These are phyloP conservation scores for Apostichopus parvimensis DNA, from an alignment of 35 echinoderm and acorn worm genomes.

Conservation along the genomic window DNA sequence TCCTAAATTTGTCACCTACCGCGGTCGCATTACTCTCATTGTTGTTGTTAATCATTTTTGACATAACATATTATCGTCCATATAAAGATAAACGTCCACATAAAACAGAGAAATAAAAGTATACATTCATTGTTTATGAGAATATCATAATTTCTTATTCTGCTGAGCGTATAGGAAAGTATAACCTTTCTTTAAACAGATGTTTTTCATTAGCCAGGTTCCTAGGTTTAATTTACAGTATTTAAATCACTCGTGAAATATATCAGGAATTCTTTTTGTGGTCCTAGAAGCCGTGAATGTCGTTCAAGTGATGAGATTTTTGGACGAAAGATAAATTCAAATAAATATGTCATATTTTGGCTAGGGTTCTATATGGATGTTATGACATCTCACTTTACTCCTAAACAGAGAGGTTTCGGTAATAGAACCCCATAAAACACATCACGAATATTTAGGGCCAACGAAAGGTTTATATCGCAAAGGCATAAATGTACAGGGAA, in stretches of 20 bases:
- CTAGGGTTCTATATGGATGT: not conserved
- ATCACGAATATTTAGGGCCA: no score
- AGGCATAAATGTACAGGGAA: no score
- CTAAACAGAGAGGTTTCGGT: not conserved
- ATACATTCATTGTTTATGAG: not conserved
- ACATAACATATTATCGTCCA: not conserved
- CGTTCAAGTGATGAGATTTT: not conserved
- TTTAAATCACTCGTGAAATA: not conserved
- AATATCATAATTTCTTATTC: constrained; percentile 1
- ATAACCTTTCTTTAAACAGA: not conserved
- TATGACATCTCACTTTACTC: not conserved
- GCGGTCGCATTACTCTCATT: not conserved
- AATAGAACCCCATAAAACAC: no score
- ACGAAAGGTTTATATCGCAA: no score
- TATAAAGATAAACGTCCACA: not conserved
- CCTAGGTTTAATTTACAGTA: not conserved
- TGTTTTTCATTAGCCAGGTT: not conserved
- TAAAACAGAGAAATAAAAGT: not conserved
- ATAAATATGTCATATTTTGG: not conserved
- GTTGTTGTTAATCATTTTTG: not conserved
- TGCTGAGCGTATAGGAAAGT: not conserved
- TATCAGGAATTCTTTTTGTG: not conserved
- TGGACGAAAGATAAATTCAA: not conserved
- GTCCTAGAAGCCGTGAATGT: not conserved
- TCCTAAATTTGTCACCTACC: no score